phyloP scores from a whole-genome alignment of 2,797 vertebrate species.

The Sylvia borin region DNA sequence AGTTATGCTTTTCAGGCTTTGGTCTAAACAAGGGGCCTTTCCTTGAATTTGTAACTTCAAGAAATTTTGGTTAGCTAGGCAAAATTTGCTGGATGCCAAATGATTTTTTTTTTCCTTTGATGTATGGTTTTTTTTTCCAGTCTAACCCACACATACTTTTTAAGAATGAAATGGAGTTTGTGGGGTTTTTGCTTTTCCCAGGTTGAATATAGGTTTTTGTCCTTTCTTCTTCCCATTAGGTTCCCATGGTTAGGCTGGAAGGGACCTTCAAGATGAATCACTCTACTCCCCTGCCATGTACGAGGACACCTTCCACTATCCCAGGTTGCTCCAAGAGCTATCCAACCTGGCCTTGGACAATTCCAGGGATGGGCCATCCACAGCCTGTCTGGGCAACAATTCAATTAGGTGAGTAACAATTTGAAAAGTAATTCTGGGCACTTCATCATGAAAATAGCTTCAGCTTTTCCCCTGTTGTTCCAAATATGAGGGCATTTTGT shows the following conservation, averaged over 20 bases:
- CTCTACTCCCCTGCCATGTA: not conserved
- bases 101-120: not conserved
- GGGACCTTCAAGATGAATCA: not conserved
- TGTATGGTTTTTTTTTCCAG: fast-evolving
- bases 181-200: not conserved
- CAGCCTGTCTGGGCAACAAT: not conserved
- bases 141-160: fast-evolving
- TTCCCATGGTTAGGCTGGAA: not conserved
- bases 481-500: not conserved
- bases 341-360: not conserved
- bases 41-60: not conserved
- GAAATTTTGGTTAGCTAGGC: not conserved
- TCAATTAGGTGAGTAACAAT: not conserved
- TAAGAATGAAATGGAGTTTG: not conserved
- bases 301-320: no score
- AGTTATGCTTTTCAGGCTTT: not conserved
- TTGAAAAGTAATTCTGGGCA: not conserved
- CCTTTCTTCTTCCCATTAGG: not conserved
- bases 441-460: fast-evolving
- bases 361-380: not conserved
- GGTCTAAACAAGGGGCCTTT: not conserved
- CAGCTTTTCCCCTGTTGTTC: not conserved
- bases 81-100: not conserved
- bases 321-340: fast-evolving
- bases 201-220: not conserved